Conservation (phyloP, 2,888 invertebrate species). For the Loripinus fragilis region DNA sequence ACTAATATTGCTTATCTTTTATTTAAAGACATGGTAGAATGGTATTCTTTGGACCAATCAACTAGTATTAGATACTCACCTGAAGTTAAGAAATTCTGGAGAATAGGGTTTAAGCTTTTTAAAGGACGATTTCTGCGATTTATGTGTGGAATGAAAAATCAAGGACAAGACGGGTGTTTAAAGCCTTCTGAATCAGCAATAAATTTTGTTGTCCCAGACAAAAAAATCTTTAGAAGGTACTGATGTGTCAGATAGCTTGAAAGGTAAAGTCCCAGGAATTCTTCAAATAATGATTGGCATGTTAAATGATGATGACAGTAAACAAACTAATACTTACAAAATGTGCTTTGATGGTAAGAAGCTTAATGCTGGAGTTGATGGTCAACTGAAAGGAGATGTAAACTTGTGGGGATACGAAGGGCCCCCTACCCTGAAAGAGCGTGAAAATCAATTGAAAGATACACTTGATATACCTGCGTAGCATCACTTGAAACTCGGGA, state of each 20-base stretch:
- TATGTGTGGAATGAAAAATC: constrained; percentile 4
- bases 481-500: too few species aligned
- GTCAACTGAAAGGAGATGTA: background rate
- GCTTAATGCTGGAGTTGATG: background rate
- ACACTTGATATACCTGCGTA: too few species aligned
- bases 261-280: background rate
- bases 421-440: background rate
- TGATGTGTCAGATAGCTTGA: background rate
- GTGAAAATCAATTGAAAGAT: too few species aligned
- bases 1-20: constrained; percentile 2
- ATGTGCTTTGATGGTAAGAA: constrained; percentile 6
- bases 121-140: constrained; percentile 8
- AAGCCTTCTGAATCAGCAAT: background rate
- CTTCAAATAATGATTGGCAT: background rate
- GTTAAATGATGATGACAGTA: background rate
- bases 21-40: constrained; percentile 12
- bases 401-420: background rate
- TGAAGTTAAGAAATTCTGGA: constrained; percentile 11
- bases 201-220: background rate
- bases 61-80: background rate
- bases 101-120: constrained; percentile 5
- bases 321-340: background rate
- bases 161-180: background rate
- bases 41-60: constrained; percentile 2
- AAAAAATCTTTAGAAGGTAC: too few species aligned